Conservation (phyloP, 2,797 vertebrate genomes). For the Pipistrellus nathusii region DNA sequence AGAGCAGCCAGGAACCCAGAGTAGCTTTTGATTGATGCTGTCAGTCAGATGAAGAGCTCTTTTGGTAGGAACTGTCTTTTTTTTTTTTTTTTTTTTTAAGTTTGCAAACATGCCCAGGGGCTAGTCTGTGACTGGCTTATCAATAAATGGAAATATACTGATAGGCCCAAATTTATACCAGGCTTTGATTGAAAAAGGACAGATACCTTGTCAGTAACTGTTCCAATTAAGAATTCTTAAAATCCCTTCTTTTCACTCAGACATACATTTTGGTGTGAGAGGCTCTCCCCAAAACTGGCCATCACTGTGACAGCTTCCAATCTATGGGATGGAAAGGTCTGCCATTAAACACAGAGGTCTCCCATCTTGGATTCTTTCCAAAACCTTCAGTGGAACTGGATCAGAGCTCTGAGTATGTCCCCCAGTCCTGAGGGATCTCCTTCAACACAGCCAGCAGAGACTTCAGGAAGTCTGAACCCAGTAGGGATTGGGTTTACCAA, state of each 20-base stretch:
- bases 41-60: conserved; percentile 70
- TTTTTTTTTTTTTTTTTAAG: conserved; percentile 81
- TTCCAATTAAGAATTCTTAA: conserved; percentile 57
- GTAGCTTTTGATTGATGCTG: conserved; percentile 64
- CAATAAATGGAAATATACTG: conserved; percentile 76
- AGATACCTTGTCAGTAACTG: conserved; percentile 56
- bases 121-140: conserved; percentile 76
- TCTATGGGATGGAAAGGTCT: not conserved
- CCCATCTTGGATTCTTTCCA: not conserved
- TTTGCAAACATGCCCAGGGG: conserved; percentile 78
- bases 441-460: not conserved
- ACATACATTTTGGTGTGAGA: not conserved
- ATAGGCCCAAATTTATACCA: conserved; percentile 71
- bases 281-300: not conserved
- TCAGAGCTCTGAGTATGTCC: not conserved
- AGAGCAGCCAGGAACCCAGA: conserved; percentile 46
- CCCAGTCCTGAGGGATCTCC: not conserved
- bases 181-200: conserved; percentile 53
- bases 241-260: conserved; percentile 37
- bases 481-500: not conserved
- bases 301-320: not conserved
- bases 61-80: conserved; percentile 73
- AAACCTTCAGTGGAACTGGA: not conserved
- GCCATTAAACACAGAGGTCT: not conserved
- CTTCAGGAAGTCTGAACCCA: not conserved